phyloP scores from a whole-genome alignment of 1,140 invertebrate genomes.

The Drosophila kepulauana region DNA sequence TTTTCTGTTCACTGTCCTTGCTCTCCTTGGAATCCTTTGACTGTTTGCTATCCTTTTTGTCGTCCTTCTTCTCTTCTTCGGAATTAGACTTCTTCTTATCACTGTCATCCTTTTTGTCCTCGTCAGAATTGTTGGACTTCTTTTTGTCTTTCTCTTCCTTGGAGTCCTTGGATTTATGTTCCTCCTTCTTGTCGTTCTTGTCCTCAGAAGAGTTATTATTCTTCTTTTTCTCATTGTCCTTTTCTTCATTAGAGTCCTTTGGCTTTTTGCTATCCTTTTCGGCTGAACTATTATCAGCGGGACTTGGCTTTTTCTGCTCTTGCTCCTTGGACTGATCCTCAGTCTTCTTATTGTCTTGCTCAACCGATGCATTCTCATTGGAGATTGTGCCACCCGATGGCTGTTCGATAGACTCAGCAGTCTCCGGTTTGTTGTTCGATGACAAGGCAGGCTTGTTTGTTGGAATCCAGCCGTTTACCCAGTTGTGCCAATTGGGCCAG shows the following conservation, averaged over 20 bases:
- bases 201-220: conserved; percentile 34
- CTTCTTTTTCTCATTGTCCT: conserved; percentile 29
- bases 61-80: conserved; percentile 25
- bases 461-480: conserved; percentile 59
- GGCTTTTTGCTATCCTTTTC: conserved; percentile 35
- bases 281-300: conserved; percentile 47
- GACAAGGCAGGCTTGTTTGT: conserved; percentile 19
- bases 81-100: conserved; percentile 33
- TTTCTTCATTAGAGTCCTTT: conserved; percentile 52
- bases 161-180: conserved; percentile 31
- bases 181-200: conserved; percentile 30
- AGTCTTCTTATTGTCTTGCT: conserved; percentile 60
- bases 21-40: conserved; percentile 45
- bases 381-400: conserved; percentile 33
- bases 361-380: conserved; percentile 70
- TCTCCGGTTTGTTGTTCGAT: conserved; percentile 43
- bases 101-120: conserved; percentile 45
- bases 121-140: conserved; percentile 47
- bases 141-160: conserved; percentile 41
- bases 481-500: conserved; percentile 65
- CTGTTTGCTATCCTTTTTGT: conserved; percentile 40
- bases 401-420: conserved; percentile 60
- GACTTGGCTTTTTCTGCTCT: conserved; percentile 51
- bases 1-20: conserved; percentile 39
- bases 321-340: conserved; percentile 69